These are phyloP conservation scores for Thera britannica DNA, from an alignment of 2,888 invertebrate genomes.

Conservation along the genomic window DNA sequence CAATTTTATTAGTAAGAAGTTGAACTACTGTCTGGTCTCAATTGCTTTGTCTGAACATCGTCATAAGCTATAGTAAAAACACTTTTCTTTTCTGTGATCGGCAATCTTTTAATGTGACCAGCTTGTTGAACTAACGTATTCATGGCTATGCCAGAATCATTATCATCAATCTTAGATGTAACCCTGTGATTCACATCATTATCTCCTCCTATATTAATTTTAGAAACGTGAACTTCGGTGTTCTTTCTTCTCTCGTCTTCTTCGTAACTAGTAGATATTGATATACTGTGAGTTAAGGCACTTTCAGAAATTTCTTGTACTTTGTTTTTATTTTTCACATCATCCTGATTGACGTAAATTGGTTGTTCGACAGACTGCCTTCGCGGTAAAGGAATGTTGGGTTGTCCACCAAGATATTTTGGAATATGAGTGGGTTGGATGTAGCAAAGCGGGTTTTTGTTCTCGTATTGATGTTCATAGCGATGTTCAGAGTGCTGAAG, in stretches of 20 bases:
- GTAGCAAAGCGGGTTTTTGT: conserved; percentile 79
- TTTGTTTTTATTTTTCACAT: conserved; percentile 63
- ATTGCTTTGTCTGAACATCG: conserved; percentile 93
- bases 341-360: conserved; percentile 79
- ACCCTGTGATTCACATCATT: conserved; percentile 57
- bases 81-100: conserved; percentile 94
- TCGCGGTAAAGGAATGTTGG: conserved; percentile 72
- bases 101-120: conserved; percentile 86
- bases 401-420: conserved; percentile 85
- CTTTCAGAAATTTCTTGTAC: conserved; percentile 70
- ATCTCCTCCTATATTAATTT: conserved; percentile 79
- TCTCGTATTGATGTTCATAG: conserved; percentile 87
- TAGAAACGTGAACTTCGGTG: conserved; percentile 84
- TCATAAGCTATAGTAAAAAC: conserved; percentile 97
- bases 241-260: conserved; percentile 56
- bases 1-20: conserved; percentile 82
- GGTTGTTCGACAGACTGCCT: conserved; percentile 74
- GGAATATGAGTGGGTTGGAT: conserved; percentile 86
- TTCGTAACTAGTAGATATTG: conserved; percentile 76
- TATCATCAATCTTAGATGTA: conserved; percentile 84
- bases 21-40: conserved; percentile 91
- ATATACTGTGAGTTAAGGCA: conserved; percentile 75
- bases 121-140: conserved; percentile 83
- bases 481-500: conserved; percentile 92
- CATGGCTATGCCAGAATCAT: conserved; percentile 92